These are phyloP conservation scores for Botia kubotai DNA, from an alignment of 2,797 vertebrate genomes.

Conservation along the genomic window DNA sequence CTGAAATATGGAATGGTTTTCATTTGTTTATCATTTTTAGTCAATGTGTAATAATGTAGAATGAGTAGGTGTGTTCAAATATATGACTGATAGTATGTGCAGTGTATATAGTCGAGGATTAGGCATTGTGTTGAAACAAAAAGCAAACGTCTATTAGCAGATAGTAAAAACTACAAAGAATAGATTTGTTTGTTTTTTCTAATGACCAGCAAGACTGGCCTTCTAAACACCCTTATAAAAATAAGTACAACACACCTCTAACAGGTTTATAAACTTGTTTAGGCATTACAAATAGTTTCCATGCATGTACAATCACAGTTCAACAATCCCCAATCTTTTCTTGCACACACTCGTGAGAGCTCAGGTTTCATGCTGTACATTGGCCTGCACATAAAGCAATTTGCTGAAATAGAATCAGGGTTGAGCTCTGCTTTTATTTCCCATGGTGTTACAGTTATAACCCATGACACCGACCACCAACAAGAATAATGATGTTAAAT, in stretches of 20 bases:
- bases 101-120: too few species aligned
- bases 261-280: not conserved
- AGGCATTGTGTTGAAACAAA: not conserved
- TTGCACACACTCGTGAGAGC: slow-evolving; percentile 28
- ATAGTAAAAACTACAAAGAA: not conserved
- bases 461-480: slow-evolving; percentile 36
- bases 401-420: slow-evolving; percentile 40
- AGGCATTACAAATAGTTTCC: slow-evolving; percentile 24
- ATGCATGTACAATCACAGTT: slow-evolving; percentile 17
- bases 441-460: slow-evolving; percentile 40
- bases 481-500: slow-evolving; percentile 10
- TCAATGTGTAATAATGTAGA: too few species aligned
- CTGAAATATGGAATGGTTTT: not conserved
- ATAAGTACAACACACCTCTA: not conserved
- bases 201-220: too few species aligned
- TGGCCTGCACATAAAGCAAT: slow-evolving; percentile 38
- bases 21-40: not conserved
- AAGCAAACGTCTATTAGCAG: not conserved
- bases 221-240: not conserved
- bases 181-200: not conserved
- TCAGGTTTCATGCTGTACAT: slow-evolving; percentile 25
- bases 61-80: not conserved
- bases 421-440: slow-evolving; percentile 45
- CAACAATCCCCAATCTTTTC: not conserved
- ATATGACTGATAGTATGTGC: not conserved